Conservation (phyloP, 2,113 vertebrate genomes). For the Notarius lentiginosus region DNA sequence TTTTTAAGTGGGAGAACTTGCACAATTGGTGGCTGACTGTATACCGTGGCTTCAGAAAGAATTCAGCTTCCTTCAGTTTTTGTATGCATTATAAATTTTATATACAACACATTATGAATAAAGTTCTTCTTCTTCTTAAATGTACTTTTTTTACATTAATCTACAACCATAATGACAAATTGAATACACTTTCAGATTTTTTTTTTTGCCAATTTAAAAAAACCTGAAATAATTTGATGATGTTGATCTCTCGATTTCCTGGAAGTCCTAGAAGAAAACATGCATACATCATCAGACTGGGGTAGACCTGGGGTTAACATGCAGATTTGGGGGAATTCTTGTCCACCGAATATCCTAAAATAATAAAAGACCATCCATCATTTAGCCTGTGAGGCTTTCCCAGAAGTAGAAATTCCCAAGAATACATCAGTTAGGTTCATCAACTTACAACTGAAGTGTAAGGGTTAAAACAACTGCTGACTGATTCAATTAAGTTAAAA, state of each 20-base stretch:
- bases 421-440: background rate
- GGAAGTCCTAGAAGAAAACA: background rate
- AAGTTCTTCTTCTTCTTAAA: background rate
- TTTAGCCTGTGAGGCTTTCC: background rate
- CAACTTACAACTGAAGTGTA: background rate
- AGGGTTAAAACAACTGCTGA: slow-evolving; percentile 46
- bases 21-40: too few relatives aligned
- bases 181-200: background rate
- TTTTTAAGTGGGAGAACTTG: too few relatives aligned
- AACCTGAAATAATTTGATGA: background rate
- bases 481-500: slow-evolving; percentile 52
- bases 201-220: background rate
- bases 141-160: background rate
- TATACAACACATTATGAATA: background rate
- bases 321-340: background rate
- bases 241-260: background rate
- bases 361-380: background rate
- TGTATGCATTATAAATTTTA: background rate
- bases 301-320: background rate
- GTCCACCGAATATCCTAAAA: background rate
- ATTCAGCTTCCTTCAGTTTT: background rate
- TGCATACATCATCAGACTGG: background rate
- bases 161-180: background rate
- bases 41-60: background rate
- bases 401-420: background rate